Evolutionary conservation across 2,888 invertebrate genomes (phyloP).

Genomic region (Luffia ferchaultella): DNA sequence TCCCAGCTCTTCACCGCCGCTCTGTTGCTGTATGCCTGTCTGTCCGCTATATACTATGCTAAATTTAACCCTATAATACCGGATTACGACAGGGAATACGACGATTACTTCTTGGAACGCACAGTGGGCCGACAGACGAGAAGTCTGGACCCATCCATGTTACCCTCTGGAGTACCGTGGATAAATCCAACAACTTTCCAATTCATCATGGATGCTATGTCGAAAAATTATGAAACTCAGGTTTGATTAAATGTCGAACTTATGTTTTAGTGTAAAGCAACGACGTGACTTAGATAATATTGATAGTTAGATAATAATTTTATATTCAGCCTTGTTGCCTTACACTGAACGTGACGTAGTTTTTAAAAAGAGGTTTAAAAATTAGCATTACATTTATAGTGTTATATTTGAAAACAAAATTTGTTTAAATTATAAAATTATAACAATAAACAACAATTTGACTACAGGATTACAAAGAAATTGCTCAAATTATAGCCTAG

Average conservation of each 20-base stretch:
- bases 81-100: slow-evolving; percentile 78
- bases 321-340: neutral
- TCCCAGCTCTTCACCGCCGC: slow-evolving; percentile 82
- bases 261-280: slow-evolving; percentile 22
- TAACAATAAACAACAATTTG: no score
- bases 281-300: slow-evolving; percentile 17
- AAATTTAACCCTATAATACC: slow-evolving; percentile 86
- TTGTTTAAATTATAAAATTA: no score
- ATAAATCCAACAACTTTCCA: slow-evolving; percentile 71
- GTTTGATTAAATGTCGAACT: neutral
- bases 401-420: no score
- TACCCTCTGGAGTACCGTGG: slow-evolving; percentile 57
- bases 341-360: neutral
- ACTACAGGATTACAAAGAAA: no score
- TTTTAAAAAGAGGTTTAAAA: no score
- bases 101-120: slow-evolving; percentile 76
- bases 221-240: slow-evolving; percentile 33
- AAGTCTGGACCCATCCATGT: slow-evolving; percentile 38
- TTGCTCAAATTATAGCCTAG: no score
- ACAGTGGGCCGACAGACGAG: slow-evolving; percentile 62
- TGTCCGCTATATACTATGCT: slow-evolving; percentile 88
- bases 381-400: no score
- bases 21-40: slow-evolving; percentile 82
- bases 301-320: no score
- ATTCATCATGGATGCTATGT: slow-evolving; percentile 69